Evolutionary conservation across 2,888 invertebrate genomes (phyloP).

Genomic region (Pollenia angustigena): DNA sequence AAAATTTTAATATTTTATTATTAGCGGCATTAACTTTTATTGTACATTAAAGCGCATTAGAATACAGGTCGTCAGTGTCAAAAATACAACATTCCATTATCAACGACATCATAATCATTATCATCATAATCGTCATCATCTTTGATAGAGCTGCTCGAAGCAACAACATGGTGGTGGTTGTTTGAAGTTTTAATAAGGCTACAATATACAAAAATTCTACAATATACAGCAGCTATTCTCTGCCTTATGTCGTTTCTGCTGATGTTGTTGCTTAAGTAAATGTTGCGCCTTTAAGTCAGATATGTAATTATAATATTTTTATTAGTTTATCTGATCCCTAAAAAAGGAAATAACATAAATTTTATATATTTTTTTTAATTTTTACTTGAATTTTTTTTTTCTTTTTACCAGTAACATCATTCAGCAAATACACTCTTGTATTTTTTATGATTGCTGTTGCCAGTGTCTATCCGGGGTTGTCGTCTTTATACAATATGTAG

Average conservation of each 20-base stretch:
- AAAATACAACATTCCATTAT: slow-evolving; percentile 50
- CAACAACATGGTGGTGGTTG: slow-evolving; percentile 46
- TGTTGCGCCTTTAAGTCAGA: slow-evolving; percentile 76
- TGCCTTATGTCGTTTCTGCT: too few species aligned
- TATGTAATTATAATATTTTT: slow-evolving; percentile 84
- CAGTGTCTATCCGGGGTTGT: slow-evolving; percentile 49
- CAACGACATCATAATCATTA: slow-evolving; percentile 15
- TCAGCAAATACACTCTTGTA: slow-evolving; percentile 52
- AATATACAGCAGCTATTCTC: not conserved
- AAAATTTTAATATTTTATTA: slow-evolving; percentile 60
- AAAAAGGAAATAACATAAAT: slow-evolving; percentile 82
- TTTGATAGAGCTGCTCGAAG: not conserved
- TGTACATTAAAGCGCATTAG: slow-evolving; percentile 54
- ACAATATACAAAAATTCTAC: slow-evolving; percentile 23
- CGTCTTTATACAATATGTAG: slow-evolving; percentile 25
- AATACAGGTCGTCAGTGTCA: slow-evolving; percentile 60
- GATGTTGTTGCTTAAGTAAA: not conserved
- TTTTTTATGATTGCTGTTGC: slow-evolving; percentile 43
- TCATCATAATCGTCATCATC: not conserved
- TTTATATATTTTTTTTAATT: slow-evolving; percentile 60
- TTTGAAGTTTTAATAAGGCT: not conserved
- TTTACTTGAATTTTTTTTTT: slow-evolving; percentile 24
- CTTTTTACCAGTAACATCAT: slow-evolving; percentile 29
- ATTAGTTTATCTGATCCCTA: slow-evolving; percentile 84
- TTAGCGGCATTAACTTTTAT: slow-evolving; percentile 62